Base-by-base conservation (phyloP, 2,888 invertebrate species). In the Drosophila affinis region DNA sequence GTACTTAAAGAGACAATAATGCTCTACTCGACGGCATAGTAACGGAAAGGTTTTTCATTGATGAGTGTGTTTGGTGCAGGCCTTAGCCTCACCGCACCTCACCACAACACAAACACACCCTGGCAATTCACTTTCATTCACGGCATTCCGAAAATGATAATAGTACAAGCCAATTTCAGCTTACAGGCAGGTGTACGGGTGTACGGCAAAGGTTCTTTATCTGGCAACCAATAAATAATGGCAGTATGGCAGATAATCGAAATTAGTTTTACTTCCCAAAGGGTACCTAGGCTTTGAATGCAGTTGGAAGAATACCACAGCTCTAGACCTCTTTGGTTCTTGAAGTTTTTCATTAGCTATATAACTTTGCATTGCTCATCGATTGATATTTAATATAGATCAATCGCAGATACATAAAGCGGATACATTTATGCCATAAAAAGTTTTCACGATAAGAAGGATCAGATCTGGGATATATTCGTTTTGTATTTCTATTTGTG, bases 81-180 rank as follows among this genome's bases (percentile, higher is more conserved):
- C 48, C 14, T 32, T 18, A 27, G 34, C 53, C 39, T 14, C 39
- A 21, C 2, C 9, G 7, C 27, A 27, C 21, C 18, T 1, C 18
- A 18, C 18, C 18, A 2, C 18, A 18, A 1, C 18, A 2, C 18
- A 18, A 18, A 1, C 54, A 34, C 14, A 1, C 4, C 32, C 27
- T 47, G 47, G 32, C 76, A 45, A 67, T 88, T 87, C 86, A 85
- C 88, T 82, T 82, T 82, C 86, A 61, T 69, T 79, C 18, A 70
- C 18, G 39, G 46, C 48, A 29, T 49, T 21, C 27, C 27, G 49
- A 39, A 27, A 60, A 21, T 34, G 12, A 34, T n/a, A 34, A 2
- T 18, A 7, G 6, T 39, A 39, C 17, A 6, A 24, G 39, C 39
- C 17, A 10, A 34, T 45, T 18, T 45, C 0, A n/a, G 39, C 39